These are phyloP conservation scores for Heteronetta atricapilla DNA, from an alignment of 2,113 vertebrate genomes.

Conservation along the genomic window DNA sequence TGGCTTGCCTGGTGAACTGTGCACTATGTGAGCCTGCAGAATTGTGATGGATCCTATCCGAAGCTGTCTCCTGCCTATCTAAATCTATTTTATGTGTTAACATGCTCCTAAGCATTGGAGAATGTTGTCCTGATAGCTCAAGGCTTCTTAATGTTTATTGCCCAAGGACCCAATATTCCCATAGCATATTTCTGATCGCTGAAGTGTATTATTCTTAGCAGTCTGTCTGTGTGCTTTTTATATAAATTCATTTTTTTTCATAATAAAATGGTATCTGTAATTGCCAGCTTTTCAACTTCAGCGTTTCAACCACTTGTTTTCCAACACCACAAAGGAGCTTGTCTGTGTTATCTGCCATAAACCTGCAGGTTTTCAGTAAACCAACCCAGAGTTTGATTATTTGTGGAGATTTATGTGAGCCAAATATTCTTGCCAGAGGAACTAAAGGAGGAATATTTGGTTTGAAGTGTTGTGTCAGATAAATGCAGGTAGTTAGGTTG, in stretches of 20 bases:
- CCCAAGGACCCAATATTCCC: background rate
- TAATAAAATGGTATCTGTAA: background rate
- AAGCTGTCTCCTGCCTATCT: background rate
- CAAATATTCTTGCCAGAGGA: background rate
- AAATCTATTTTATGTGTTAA: background rate
- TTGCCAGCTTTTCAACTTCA: background rate
- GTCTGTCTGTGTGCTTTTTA: fast-evolving
- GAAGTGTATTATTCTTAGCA: background rate
- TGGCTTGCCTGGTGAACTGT: background rate
- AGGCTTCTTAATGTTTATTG: background rate
- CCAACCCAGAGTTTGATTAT: background rate
- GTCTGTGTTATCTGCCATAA: background rate
- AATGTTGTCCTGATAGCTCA: background rate
- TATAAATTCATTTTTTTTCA: background rate
- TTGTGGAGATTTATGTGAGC: background rate
- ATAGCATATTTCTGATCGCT: background rate
- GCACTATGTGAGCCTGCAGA: background rate
- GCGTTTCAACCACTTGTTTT: background rate
- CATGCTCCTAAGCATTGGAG: background rate
- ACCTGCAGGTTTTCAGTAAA: background rate
- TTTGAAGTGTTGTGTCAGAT: background rate
- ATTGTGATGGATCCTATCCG: background rate
- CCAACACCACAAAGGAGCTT: background rate
- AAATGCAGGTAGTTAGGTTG: background rate
- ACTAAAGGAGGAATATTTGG: background rate